phyloP scores from a whole-genome alignment of 1,140 invertebrate genomes.

The Spodoptera frugiperda region DNA sequence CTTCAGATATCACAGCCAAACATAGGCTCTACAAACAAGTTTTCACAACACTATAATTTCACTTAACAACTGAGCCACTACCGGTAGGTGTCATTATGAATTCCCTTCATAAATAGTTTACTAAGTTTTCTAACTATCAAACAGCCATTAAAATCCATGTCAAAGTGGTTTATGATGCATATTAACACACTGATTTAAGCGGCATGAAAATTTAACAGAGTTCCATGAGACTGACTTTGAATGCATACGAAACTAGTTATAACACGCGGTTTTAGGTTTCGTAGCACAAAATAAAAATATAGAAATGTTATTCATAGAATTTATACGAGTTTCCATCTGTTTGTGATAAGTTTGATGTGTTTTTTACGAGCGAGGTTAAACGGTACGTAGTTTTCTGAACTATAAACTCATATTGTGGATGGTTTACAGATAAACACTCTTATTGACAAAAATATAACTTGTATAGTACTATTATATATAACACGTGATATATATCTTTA shows the following conservation, averaged over 20 bases:
- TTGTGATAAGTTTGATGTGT: background rate
- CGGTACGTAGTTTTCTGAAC: too few species aligned
- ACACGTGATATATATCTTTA: too few species aligned
- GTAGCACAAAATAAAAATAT: background rate
- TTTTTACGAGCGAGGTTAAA: background rate
- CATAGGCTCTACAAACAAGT: background rate
- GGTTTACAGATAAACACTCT: too few species aligned
- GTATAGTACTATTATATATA: too few species aligned
- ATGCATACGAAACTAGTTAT: conserved; percentile 5
- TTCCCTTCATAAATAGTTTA: conserved; percentile 15
- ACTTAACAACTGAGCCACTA: background rate
- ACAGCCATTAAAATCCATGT: conserved; percentile 24
- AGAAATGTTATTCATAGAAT: background rate
- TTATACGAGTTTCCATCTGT: background rate
- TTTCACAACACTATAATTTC: background rate
- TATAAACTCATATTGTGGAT: too few species aligned
- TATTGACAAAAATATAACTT: too few species aligned
- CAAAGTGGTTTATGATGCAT: conserved; percentile 21
- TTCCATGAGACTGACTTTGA: background rate
- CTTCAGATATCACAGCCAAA: background rate
- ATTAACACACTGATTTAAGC: conserved; percentile 30
- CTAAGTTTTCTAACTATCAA: conserved; percentile 21
- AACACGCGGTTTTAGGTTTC: background rate
- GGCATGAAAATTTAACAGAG: conserved; percentile 8
- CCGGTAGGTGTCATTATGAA: background rate